Percentiles rank a stretch among this genome's conserved stretches.
phyloP scores from a whole-genome alignment of 2,113 vertebrate species.

The Trichomycterus rosablanca region DNA sequence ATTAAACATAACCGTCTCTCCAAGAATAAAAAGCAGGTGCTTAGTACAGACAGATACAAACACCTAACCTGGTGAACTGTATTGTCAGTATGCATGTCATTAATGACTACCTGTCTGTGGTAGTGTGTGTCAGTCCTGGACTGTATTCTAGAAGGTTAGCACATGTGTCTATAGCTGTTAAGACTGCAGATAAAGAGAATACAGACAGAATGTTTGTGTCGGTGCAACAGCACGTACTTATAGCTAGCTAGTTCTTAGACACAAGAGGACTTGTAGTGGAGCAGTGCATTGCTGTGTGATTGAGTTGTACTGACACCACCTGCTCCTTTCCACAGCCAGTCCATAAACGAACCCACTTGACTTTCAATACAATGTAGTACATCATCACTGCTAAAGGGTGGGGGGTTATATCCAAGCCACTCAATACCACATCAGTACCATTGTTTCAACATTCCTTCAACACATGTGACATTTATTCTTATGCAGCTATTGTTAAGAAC shows the following conservation, averaged over 20 bases:
- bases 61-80: no score
- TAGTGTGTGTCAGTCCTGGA: no score
- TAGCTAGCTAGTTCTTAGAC: slow-evolving; percentile 3
- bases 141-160: no score
- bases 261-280: slow-evolving; percentile 6
- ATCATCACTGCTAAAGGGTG: not conserved
- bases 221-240: not conserved
- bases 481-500: no score
- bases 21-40: no score
- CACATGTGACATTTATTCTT: no score
- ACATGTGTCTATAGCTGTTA: no score
- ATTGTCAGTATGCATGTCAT: no score
- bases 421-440: not conserved
- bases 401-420: not conserved
- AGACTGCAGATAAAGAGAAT: slow-evolving; percentile 12
- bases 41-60: no score
- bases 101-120: no score
- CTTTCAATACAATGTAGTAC: not conserved
- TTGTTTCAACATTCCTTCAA: not conserved
- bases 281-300: slow-evolving; percentile 14
- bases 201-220: not conserved
- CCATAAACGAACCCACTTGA: not conserved
- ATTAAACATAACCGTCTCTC: no score
- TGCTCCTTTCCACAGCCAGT: slow-evolving; percentile 1
- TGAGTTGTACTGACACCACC: slow-evolving; percentile 24